Evolutionary conservation across 2,797 vertebrate species (phyloP).

Genomic region (Gallinago nigripennis): DNA sequence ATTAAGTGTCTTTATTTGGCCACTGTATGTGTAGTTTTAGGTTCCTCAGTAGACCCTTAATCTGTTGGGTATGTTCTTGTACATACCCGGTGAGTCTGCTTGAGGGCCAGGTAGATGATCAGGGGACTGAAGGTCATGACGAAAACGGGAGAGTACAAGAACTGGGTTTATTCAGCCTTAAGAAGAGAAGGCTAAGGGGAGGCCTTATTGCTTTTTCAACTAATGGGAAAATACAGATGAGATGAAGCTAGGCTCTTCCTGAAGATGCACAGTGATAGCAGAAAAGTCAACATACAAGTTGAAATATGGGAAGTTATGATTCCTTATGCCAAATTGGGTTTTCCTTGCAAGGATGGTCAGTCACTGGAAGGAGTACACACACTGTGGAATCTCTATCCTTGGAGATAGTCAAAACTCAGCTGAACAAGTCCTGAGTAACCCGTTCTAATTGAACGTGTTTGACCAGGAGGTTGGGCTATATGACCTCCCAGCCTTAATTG

Average conservation of each 20-base stretch:
- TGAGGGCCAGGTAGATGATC: neutral
- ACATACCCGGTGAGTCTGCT: neutral
- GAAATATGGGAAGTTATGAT: neutral
- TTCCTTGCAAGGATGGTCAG: neutral
- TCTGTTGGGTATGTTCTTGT: neutral
- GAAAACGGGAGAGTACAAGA: neutral
- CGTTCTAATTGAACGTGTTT: neutral
- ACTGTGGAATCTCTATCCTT: neutral
- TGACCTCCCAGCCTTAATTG: neutral
- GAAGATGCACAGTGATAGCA: neutral
- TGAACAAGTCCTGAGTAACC: neutral
- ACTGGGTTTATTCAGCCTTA: neutral
- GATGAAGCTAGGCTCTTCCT: neutral
- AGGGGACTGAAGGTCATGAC: neutral
- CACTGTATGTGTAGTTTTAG: neutral
- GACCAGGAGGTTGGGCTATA: neutral
- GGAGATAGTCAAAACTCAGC: neutral
- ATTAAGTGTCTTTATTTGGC: neutral
- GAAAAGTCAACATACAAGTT: neutral
- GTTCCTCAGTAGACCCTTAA: neutral
- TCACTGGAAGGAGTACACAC: neutral
- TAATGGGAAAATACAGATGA: neutral
- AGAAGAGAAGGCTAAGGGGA: neutral
- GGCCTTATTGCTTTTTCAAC: neutral
- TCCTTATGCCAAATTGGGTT: neutral